phyloP scores from a whole-genome alignment of 2,113 vertebrate species.

The Ceyx margarethae region DNA sequence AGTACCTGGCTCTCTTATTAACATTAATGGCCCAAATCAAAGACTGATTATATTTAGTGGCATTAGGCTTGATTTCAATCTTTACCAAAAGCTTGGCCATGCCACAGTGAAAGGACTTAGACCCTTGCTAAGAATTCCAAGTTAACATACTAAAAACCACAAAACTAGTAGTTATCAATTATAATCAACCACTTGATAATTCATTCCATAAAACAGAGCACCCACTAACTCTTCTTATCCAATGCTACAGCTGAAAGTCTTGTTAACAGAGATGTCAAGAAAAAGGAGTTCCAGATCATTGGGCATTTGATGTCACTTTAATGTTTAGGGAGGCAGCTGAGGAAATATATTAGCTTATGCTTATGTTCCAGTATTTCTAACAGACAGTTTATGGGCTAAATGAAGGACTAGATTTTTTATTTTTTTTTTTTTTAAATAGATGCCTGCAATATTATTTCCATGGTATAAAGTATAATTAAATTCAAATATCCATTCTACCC shows the following conservation, averaged over 20 bases:
- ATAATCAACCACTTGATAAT: neutral
- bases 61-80: neutral
- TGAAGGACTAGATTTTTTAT: neutral
- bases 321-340: slow-evolving; percentile 51
- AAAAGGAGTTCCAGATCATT: slow-evolving; percentile 53
- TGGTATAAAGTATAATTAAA: neutral
- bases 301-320: slow-evolving; percentile 58
- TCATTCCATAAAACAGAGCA: neutral
- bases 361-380: slow-evolving; percentile 17
- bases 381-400: slow-evolving; percentile 21
- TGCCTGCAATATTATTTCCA: slow-evolving; percentile 12
- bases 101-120: neutral
- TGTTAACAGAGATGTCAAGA: slow-evolving; percentile 5
- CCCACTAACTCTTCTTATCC: neutral
- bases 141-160: neutral
- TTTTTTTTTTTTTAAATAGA: neutral
- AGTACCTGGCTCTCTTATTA: neutral
- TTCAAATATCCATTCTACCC: slow-evolving; percentile 24
- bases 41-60: neutral
- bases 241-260: neutral
- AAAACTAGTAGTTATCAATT: neutral
- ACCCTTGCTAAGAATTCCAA: neutral
- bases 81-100: neutral
- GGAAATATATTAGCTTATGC: slow-evolving; percentile 36
- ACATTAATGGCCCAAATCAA: neutral